phyloP scores from a whole-genome alignment of 1,140 invertebrate species.

The Cotesia chilonis region DNA sequence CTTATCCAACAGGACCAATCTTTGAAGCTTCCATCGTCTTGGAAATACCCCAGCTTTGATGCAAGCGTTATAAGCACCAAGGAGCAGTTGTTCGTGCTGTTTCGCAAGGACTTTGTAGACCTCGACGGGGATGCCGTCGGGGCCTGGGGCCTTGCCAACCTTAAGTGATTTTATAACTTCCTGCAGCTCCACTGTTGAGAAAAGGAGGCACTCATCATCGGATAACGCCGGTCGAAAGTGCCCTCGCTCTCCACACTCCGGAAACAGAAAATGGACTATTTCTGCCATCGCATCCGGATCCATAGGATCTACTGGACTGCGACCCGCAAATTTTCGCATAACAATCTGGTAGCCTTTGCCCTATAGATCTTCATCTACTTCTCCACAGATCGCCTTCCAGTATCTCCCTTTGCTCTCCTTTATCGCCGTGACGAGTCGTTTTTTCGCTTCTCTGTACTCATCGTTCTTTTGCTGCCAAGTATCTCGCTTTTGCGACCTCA shows the following conservation, averaged over 20 bases:
- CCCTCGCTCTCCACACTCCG: not conserved
- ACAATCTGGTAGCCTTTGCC: slow-evolving; percentile 46
- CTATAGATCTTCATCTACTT: slow-evolving; percentile 45
- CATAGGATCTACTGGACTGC: no score
- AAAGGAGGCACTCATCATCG: slow-evolving; percentile 21
- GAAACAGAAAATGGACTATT: not conserved
- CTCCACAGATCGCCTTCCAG: slow-evolving; percentile 39
- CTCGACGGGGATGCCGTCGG: slow-evolving; percentile 48
- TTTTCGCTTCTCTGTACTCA: slow-evolving; percentile 32
- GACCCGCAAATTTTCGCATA: slow-evolving; percentile 31
- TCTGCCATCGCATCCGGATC: not conserved
- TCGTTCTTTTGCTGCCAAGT: not conserved
- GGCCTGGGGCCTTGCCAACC: slow-evolving; percentile 51
- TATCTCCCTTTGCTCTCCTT: slow-evolving; percentile 36
- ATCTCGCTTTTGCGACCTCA: not conserved
- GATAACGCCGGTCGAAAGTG: not conserved
- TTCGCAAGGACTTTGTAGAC: slow-evolving; percentile 35
- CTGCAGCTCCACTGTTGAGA: slow-evolving; percentile 44
- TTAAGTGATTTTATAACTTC: slow-evolving; percentile 38
- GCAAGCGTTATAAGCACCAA: slow-evolving; percentile 38
- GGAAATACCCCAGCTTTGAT: slow-evolving; percentile 30
- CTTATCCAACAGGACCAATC: slow-evolving; percentile 36
- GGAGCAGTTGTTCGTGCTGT: slow-evolving; percentile 9
- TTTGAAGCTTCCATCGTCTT: slow-evolving; percentile 35
- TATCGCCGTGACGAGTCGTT: slow-evolving; percentile 37